A percentile compares a stretch with the other conserved stretches of the same genome.
Evolutionary conservation across 2,797 vertebrate genomes (phyloP).

Genomic region (Coreius guichenoti): DNA sequence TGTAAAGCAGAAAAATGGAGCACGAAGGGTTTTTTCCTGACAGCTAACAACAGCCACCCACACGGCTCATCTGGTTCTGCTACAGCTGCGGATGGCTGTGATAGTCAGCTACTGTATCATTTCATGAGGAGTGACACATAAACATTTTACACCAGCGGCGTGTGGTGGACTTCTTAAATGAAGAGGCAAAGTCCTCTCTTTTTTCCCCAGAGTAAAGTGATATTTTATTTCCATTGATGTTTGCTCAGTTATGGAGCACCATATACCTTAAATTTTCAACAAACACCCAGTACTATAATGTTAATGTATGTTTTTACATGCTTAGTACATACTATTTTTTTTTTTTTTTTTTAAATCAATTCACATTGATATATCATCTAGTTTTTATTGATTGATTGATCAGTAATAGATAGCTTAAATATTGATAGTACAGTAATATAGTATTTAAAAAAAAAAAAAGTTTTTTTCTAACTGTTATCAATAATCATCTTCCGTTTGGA

Average conservation of each 20-base stretch:
- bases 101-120: constrained; percentile 10
- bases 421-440: neutral
- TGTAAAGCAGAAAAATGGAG: constrained; percentile 13
- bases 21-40: neutral
- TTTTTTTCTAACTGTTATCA: too few species aligned
- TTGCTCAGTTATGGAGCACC: neutral
- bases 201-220: neutral
- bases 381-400: neutral
- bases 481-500: neutral
- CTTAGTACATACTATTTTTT: neutral
- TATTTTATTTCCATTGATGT: neutral
- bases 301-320: neutral
- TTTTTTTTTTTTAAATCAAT: neutral
- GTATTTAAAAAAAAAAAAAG: too few species aligned
- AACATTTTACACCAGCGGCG: constrained; percentile 11
- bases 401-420: neutral
- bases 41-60: constrained; percentile 32
- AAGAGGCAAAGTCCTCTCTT: neutral
- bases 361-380: neutral
- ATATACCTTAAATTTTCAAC: neutral
- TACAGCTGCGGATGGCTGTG: neutral
- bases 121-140: neutral
- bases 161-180: constrained; percentile 1
- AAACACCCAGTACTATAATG: neutral
- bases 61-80: constrained; percentile 15